Evolutionary conservation across 1,140 invertebrate species (phyloP).

Genomic region (Eubasilissa regina): DNA sequence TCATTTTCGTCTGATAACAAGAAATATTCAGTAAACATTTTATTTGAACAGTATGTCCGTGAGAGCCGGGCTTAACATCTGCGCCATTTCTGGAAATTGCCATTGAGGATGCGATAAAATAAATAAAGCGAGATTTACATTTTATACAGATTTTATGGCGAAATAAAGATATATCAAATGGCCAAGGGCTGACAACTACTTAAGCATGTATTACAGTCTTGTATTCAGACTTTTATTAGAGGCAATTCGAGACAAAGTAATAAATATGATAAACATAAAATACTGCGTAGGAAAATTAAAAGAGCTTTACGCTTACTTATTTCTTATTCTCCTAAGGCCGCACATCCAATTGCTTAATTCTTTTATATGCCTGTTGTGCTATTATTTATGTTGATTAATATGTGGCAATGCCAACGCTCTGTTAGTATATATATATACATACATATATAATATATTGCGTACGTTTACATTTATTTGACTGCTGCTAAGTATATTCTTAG

Average conservation of each 20-base stretch:
- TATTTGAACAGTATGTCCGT: neutral
- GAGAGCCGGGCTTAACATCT: constrained; percentile 4
- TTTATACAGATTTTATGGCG: constrained; percentile 29
- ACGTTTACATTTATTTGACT: too few relatives aligned
- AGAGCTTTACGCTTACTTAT: neutral
- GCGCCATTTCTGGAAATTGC: constrained; percentile 11
- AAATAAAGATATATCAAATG: constrained; percentile 24
- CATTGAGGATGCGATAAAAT: constrained; percentile 25
- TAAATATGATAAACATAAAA: constrained; percentile 18
- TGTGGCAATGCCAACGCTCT: too few relatives aligned
- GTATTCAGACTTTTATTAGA: neutral
- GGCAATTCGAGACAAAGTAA: neutral
- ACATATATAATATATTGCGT: too few relatives aligned
- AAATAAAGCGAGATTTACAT: constrained; percentile 31
- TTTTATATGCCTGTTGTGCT: too few relatives aligned
- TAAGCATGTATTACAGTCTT: neutral
- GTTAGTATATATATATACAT: too few relatives aligned
- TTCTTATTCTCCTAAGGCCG: too few relatives aligned
- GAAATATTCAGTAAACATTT: neutral
- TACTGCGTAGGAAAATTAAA: neutral
- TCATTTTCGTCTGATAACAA: too few relatives aligned
- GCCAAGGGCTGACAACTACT: constrained; percentile 13
- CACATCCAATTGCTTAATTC: too few relatives aligned
- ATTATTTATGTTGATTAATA: too few relatives aligned
- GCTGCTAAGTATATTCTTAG: too few relatives aligned